Conservation (phyloP, 2,113 vertebrate species). For the Toxotes jaculatrix region DNA sequence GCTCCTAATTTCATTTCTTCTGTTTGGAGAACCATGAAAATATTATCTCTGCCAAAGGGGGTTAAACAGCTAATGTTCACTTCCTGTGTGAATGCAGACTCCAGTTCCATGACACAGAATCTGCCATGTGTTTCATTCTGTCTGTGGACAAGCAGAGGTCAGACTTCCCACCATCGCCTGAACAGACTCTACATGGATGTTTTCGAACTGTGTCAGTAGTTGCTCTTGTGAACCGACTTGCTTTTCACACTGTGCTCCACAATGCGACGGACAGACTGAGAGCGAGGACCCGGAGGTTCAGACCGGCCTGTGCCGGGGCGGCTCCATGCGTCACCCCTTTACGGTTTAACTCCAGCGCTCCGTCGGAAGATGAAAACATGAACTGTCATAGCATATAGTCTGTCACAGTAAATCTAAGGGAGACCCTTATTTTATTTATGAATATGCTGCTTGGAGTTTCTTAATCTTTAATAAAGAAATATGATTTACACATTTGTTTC, state of each 20-base stretch:
- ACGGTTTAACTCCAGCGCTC: constrained; percentile 43
- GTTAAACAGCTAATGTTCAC: too few relatives aligned
- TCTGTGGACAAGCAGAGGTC: neutral
- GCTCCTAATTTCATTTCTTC: neutral
- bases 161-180: neutral
- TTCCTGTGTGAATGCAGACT: constrained; percentile 30
- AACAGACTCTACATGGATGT: constrained; percentile 37
- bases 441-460: constrained; percentile 87
- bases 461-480: constrained; percentile 88
- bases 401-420: constrained; percentile 74
- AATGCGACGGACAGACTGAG: neutral
- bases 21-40: neutral
- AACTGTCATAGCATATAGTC: constrained; percentile 70
- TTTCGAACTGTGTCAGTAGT: constrained; percentile 54
- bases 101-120: neutral
- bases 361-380: constrained; percentile 25
- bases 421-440: constrained; percentile 84
- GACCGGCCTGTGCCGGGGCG: constrained; percentile 24
- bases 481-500: constrained; percentile 75
- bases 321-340: constrained; percentile 13
- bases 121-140: constrained; percentile 11
- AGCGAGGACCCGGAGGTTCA: neutral
- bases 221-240: constrained; percentile 68
- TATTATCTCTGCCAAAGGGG: neutral
- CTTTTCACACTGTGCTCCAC: constrained; percentile 66